These are phyloP conservation scores for Synergus gifuensis DNA, from an alignment of 2,888 invertebrate species.

Conservation along the genomic window DNA sequence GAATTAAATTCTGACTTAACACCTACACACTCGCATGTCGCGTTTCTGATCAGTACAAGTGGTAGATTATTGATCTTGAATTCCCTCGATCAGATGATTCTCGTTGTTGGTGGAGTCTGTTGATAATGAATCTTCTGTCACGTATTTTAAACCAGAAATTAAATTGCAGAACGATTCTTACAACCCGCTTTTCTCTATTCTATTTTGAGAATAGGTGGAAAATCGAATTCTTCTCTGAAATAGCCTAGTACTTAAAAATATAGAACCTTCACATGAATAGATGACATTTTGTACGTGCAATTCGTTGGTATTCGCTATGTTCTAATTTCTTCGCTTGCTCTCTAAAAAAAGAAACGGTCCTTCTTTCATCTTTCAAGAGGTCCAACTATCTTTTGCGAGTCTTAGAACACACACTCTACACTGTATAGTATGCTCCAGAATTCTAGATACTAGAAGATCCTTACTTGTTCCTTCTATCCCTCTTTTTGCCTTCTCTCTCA, in stretches of 20 bases:
- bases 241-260: not conserved
- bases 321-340: constrained; percentile 73
- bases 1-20: too few species aligned
- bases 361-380: constrained; percentile 71
- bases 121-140: too few species aligned
- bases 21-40: too few species aligned
- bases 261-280: not conserved
- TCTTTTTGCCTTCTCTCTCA: constrained; percentile 55
- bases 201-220: not conserved
- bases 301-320: constrained; percentile 56
- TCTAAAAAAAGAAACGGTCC: constrained; percentile 68
- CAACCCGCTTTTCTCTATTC: not conserved
- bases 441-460: constrained; percentile 74
- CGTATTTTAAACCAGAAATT: too few species aligned
- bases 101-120: too few species aligned
- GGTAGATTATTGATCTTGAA: too few species aligned
- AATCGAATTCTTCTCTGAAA: not conserved
- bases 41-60: too few species aligned
- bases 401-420: constrained; percentile 71
- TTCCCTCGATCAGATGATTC: too few species aligned
- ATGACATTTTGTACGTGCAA: constrained; percentile 52
- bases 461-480: constrained; percentile 55
- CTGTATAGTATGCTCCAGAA: constrained; percentile 71
- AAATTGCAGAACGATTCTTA: too few species aligned
- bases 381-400: constrained; percentile 74